These are phyloP conservation scores for Hermodice carunculata DNA, from an alignment of 2,888 invertebrate species.

Conservation along the genomic window DNA sequence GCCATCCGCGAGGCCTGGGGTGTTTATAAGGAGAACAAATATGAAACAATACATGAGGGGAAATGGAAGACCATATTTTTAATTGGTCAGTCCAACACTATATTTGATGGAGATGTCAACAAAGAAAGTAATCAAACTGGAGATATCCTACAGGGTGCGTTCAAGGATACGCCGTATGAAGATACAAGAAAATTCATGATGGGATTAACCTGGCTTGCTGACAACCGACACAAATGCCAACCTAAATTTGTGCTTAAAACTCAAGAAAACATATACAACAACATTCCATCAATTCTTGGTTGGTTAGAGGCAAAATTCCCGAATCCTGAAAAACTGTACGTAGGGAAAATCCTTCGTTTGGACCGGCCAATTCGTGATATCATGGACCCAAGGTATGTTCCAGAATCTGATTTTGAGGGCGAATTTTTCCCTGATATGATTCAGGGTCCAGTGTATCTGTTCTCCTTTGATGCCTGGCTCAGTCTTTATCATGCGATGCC, in stretches of 20 bases:
- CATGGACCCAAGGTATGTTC: slow-evolving; percentile 33
- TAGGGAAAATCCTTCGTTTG: slow-evolving; percentile 35
- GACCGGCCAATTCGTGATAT: slow-evolving; percentile 39
- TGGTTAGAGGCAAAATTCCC: slow-evolving; percentile 32
- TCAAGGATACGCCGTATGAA: slow-evolving; percentile 35
- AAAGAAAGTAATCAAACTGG: no score
- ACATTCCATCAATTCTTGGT: slow-evolving; percentile 35
- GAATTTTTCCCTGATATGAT: slow-evolving; percentile 41
- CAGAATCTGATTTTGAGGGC: slow-evolving; percentile 20
- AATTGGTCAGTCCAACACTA: no score
- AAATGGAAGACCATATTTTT: no score
- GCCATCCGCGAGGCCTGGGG: no score
- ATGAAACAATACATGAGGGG: no score
- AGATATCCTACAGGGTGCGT: slow-evolving; percentile 40
- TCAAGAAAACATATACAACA: slow-evolving; percentile 39
- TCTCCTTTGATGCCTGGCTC: slow-evolving; percentile 29
- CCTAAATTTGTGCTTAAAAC: slow-evolving; percentile 38
- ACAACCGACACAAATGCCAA: slow-evolving; percentile 16
- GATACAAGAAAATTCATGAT: slow-evolving; percentile 39
- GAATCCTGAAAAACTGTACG: slow-evolving; percentile 16
- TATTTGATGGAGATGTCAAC: no score
- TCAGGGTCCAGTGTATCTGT: slow-evolving; percentile 40
- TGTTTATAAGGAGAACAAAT: no score
- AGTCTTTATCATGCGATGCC: slow-evolving; percentile 8
- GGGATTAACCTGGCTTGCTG: slow-evolving; percentile 30